Evolutionary conservation across 2,797 vertebrate genomes (phyloP), one percentile per base, ranked within the genome.

Genomic region (Melanotaenia boesemani): DNA sequence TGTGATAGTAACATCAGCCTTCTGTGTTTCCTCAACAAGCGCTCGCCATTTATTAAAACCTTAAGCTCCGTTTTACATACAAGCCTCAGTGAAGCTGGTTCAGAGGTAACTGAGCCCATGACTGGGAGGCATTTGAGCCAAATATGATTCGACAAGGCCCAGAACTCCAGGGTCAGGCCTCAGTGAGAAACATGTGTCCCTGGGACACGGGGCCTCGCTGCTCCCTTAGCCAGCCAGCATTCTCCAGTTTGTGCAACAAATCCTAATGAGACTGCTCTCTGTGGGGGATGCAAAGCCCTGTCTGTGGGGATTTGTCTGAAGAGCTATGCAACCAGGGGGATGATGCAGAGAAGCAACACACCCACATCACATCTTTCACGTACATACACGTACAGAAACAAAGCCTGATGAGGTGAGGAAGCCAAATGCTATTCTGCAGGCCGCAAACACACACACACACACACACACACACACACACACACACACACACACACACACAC

Each of bases 241-340:
- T 77, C 84, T 81, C 58, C 74, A 69, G 85, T 80, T 89, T 83
- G 83, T 84, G 86, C 89, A 90, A 83, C 85, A 90, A 83, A 88
- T 79, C 89, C 85, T 91, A 93, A 93, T 91, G 90, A 92, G 85
- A 80, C 84, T 76, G 77, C 46, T 76, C 88, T 88, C 90, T 70
- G 83, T 65, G 82, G 87, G 77, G 81, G 82, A 67, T 62, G n/a
- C 30, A 41, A 60, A 59, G 30, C 59, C 74, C 66, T 85, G 85
- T 89, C 91, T 65, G 57, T 18, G 37, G 76, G 69, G 76, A 83
- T 88, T 83, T 82, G 83, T 77, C 77, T 77, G 56, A 68, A 20
- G 68, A 88, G 80, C 81, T 74, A 70, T 72, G 80, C 81, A 85
- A 77, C 65, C 54, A 18, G 63, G 59, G 63, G 72, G 74, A 70